Percentiles rank a stretch among this genome's conserved stretches.
Evolutionary conservation across 2,888 invertebrate species (phyloP).

Genomic region (Phengaris arion): DNA sequence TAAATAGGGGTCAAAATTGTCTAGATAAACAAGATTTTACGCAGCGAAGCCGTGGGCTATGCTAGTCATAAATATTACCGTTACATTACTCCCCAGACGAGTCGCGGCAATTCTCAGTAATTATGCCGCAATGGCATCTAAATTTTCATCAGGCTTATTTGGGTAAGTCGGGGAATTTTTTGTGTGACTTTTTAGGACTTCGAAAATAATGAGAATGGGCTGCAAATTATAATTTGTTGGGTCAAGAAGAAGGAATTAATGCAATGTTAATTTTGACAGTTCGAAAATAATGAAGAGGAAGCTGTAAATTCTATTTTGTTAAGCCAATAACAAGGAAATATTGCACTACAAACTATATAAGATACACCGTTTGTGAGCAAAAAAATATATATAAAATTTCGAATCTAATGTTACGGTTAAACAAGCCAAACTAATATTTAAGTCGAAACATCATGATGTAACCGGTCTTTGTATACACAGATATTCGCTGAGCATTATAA

Average conservation of each 20-base stretch:
- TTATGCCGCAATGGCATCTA: slow-evolving; percentile 13
- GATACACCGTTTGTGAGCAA: not conserved
- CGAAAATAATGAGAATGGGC: slow-evolving; percentile 1
- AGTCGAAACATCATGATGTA: not conserved
- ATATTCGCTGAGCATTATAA: not conserved
- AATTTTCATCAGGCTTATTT: not conserved
- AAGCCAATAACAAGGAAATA: not conserved
- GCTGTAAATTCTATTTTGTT: not conserved
- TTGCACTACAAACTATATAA: not conserved
- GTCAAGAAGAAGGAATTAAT: not conserved
- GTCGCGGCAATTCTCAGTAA: slow-evolving; percentile 1
- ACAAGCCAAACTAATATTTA: not conserved
- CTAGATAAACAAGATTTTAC: not conserved
- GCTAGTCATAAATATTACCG: slow-evolving; percentile 14
- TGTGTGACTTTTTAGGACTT: no score
- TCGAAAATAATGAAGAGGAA: not conserved
- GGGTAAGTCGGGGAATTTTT: not conserved
- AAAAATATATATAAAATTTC: no score
- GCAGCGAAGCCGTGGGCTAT: not conserved
- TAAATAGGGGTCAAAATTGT: not conserved
- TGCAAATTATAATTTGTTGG: not conserved
- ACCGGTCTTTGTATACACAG: not conserved
- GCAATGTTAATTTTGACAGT: not conserved
- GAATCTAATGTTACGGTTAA: no score
- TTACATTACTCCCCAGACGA: slow-evolving; percentile 13